Base-by-base conservation (phyloP, 2,113 vertebrate genomes). In the Leptobrachium ailaonicum region DNA sequence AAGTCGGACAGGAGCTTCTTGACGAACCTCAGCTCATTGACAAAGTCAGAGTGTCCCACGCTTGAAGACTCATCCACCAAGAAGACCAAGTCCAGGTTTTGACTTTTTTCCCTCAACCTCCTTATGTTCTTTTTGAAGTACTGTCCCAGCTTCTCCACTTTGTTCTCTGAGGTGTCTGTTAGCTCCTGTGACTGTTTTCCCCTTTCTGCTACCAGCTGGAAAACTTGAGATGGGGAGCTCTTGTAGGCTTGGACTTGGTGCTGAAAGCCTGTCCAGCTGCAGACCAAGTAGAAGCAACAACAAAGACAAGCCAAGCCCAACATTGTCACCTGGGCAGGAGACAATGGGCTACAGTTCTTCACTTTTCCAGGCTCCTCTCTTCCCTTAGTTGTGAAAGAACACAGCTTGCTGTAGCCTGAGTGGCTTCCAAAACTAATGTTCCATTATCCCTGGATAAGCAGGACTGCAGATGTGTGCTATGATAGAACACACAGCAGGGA, bases 31-130 rank as follows among this genome's bases (percentile, higher is more conserved):
- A 98, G 93, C 91, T 99, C 97, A 83, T 93, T 97, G 83, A 91
- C 92, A 89, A 99, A 98, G 92, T 98, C 98, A 78, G 88, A 90
- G 54, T 92, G 91, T 54, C 96, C 96, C 83, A 98, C 96, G 75
- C 97, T 98, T 80, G 97, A 98, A 50, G 97, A 98, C 91, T 98
- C 97, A 53, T 98, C 97, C 92, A 98, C 95, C 84, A 99, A 90
- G 88, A 99, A 99, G 42, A 99, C 96, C 83, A 98, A 90, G 87
- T 98, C 97, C 86, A 99, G 85, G 68, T 92, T 91, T 50, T 75
- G 83, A 88, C 96, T 96, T 47, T 90, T 91, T 88, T 95, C 96
- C 42, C 97, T 93, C 82, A 98, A 91, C 82, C 91, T 91, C 58
- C 96, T 94, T 83, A 99, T 94, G 80, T 95, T 96, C 12, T 88